Evolutionary conservation across 2,888 invertebrate species (phyloP), one percentile per base, ranked within the genome.

Genomic region (Spodoptera littoralis): DNA sequence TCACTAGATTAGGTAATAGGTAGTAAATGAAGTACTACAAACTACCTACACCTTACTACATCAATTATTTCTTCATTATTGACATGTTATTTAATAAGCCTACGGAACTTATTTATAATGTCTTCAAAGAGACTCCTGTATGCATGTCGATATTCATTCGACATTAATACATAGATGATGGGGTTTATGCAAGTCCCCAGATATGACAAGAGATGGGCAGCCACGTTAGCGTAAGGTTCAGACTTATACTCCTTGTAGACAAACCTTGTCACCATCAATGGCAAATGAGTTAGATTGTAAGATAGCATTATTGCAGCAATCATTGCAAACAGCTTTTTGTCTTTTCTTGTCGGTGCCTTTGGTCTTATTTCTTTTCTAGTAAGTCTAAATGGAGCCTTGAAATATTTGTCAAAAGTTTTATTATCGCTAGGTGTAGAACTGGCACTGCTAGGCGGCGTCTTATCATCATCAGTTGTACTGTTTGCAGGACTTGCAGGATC

Each of bases 91-190:
- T 52, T 13, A 46, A 30, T 83, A 81, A 77, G 74, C 43, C 86
- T 46, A 8, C 42, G 36, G 27, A 61, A 46, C 18, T 54, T 76
- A 11, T 47, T 46, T 6, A 44, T 52, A 6, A 65, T 77, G 81
- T 96, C 96, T 75, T 95, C 95, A 58, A 97, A 95, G 45, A 98
- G 95, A 30, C 96, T 96, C 82, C 96, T 96, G 88, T 98, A 98
- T 3, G 98, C 98, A 87, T 97, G 97, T 73, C 98, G 94, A 85
- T 98, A 98, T 84, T 98, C 98, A 83, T 97, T 97, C 82, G 98
- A 98, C 98, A 98, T 98, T 55, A 98, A 97, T 48, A 98, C 98
- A 86, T 98, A 98, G 82, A 98, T 98, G 42, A 98, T 96, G 0
- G 98, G 98, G 89, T 98, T 98, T 63, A 98, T 97, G 88, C 98